Conservation (phyloP, 2,888 invertebrate species). For the Rhingia rostrata region DNA sequence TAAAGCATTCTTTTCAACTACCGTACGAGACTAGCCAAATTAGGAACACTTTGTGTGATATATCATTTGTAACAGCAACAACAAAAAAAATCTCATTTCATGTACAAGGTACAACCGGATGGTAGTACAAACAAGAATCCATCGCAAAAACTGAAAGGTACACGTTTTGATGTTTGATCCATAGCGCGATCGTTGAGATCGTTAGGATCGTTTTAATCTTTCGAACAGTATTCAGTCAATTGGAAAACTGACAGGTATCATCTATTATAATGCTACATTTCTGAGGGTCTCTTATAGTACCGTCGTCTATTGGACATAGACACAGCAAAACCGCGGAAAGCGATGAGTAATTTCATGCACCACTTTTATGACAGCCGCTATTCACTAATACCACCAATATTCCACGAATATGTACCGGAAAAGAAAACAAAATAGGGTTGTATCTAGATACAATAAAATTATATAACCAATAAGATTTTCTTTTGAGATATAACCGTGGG, state of each 20-base stretch:
- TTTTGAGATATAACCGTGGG: slow-evolving; percentile 13
- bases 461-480: slow-evolving; percentile 15
- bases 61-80: slow-evolving; percentile 29
- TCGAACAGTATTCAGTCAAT: slow-evolving; percentile 36
- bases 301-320: slow-evolving; percentile 25
- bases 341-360: slow-evolving; percentile 66
- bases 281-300: slow-evolving; percentile 15
- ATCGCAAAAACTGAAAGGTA: slow-evolving; percentile 55
- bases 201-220: slow-evolving; percentile 41
- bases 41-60: slow-evolving; percentile 42
- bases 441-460: slow-evolving; percentile 26
- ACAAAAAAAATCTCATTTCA: background rate
- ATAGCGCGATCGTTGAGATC: slow-evolving; percentile 43
- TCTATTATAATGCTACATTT: slow-evolving; percentile 50
- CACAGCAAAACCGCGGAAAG: slow-evolving; percentile 8
- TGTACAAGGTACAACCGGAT: slow-evolving; percentile 7
- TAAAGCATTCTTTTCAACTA: slow-evolving; percentile 53
- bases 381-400: slow-evolving; percentile 51
- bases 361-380: slow-evolving; percentile 55
- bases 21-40: slow-evolving; percentile 43
- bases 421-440: slow-evolving; percentile 14
- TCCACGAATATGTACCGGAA: slow-evolving; percentile 20
- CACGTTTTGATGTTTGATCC: slow-evolving; percentile 8
- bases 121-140: slow-evolving; percentile 7
- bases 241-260: slow-evolving; percentile 68